Percentiles rank a stretch among this genome's conserved stretches.
These are phyloP conservation scores for Callyntrura guangdongensis DNA, from an alignment of 2,888 invertebrate genomes.

Conservation along the genomic window DNA sequence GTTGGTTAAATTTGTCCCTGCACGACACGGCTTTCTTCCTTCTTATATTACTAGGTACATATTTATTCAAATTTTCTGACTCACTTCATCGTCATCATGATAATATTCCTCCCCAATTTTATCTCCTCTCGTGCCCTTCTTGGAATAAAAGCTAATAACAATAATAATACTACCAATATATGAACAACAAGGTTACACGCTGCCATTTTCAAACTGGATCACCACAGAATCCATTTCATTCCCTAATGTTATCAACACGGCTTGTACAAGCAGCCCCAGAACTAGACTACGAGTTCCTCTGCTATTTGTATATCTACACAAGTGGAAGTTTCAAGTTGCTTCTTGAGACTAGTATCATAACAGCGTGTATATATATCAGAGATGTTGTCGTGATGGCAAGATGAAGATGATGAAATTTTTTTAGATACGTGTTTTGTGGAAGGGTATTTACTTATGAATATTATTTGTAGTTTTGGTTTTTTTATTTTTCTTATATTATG, in stretches of 20 bases:
- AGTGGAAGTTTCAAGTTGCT: background rate
- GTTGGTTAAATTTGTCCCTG: conserved; percentile 36
- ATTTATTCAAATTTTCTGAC: conserved; percentile 64
- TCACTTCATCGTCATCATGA: conserved; percentile 46
- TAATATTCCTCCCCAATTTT: conserved; percentile 55
- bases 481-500: conserved; percentile 28
- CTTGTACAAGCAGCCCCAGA: background rate
- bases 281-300: background rate
- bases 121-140: conserved; percentile 43
- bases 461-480: conserved; percentile 44
- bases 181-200: conserved; percentile 1
- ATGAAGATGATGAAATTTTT: background rate
- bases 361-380: background rate
- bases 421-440: conserved; percentile 26
- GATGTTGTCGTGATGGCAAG: background rate
- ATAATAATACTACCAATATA: conserved; percentile 5
- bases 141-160: conserved; percentile 48
- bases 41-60: conserved; percentile 32
- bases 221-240: background rate
- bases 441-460: conserved; percentile 48
- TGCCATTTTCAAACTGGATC: conserved; percentile 4
- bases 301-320: background rate
- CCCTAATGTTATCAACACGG: background rate
- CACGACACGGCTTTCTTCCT: background rate
- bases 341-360: background rate